phyloP scores from a whole-genome alignment of 1,140 invertebrate genomes.

The Lysiphlebus fabarum region DNA sequence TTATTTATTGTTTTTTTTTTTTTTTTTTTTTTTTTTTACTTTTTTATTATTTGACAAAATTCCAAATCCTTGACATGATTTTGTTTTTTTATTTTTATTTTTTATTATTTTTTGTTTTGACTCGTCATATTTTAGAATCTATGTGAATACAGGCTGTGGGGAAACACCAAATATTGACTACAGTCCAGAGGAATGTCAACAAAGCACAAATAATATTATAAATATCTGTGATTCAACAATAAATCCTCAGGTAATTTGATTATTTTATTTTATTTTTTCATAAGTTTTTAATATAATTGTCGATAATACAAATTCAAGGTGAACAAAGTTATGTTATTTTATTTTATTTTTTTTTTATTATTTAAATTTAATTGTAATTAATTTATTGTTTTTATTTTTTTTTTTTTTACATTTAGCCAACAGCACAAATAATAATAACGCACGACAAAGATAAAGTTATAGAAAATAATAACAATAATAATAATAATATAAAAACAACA shows the following conservation, averaged over 20 bases:
- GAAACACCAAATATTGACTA: slow-evolving; percentile 54
- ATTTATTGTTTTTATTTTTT: slow-evolving; percentile 13
- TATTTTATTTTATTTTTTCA: no score
- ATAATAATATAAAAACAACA: slow-evolving; percentile 15
- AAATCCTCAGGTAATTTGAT: slow-evolving; percentile 42
- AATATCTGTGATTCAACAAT: slow-evolving; percentile 35
- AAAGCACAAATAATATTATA: slow-evolving; percentile 37
- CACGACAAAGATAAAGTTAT: slow-evolving; percentile 29
- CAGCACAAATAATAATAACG: slow-evolving; percentile 55
- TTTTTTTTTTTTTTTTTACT: slow-evolving; percentile 17
- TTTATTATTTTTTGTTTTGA: slow-evolving; percentile 21
- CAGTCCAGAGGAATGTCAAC: slow-evolving; percentile 62
- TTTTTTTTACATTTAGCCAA: slow-evolving; percentile 40
- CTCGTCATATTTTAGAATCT: slow-evolving; percentile 58
- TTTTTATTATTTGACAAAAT: no score
- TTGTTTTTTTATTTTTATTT: slow-evolving; percentile 8
- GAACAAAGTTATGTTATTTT: neutral
- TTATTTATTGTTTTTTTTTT: slow-evolving; percentile 6
- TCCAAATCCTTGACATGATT: slow-evolving; percentile 2
- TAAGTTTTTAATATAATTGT: slow-evolving; percentile 15
- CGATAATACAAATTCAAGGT: neutral
- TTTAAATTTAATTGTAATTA: neutral
- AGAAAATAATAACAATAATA: slow-evolving; percentile 31
- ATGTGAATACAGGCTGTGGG: slow-evolving; percentile 64
- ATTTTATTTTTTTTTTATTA: neutral